phyloP scores from a whole-genome alignment of 35 echinoderm and acorn worm genomes.

The Anneissia japonica region DNA sequence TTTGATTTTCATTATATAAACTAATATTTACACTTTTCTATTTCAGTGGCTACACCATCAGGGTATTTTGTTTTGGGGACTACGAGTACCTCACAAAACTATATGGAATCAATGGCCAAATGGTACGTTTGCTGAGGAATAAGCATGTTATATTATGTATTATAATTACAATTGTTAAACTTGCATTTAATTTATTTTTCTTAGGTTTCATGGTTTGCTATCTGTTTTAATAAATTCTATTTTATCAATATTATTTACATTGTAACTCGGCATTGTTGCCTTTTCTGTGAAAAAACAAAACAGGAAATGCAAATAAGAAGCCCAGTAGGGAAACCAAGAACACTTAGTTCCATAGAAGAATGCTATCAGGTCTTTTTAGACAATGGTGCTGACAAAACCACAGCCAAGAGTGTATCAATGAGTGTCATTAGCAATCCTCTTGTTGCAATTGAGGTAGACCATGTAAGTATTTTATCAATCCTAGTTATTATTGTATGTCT shows the following conservation, averaged over 20 bases:
- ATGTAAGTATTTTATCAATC: slow-evolving; percentile 19
- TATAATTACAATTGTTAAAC: too few species aligned
- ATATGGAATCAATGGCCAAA: slow-evolving; percentile 20
- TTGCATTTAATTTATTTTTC: too few species aligned
- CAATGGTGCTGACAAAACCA: not conserved
- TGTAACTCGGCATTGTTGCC: slow-evolving; percentile 2
- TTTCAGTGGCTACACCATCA: not conserved
- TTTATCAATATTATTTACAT: too few species aligned
- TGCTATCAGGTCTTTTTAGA: not conserved
- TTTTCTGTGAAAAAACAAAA: slow-evolving; percentile 11
- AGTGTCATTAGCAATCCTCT: not conserved
- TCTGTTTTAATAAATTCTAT: too few species aligned
- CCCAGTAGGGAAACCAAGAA: not conserved
- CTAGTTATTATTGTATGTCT: too few species aligned
- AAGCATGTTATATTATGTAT: too few species aligned
- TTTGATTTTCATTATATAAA: too few species aligned
- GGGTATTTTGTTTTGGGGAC: slow-evolving; percentile 19
- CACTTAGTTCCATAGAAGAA: slow-evolving; percentile 4
- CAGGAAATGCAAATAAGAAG: not conserved
- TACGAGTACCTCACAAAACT: slow-evolving; percentile 10
- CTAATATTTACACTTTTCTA: too few species aligned
- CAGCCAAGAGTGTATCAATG: not conserved
- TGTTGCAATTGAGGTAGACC: not conserved
- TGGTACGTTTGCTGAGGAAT: too few species aligned
- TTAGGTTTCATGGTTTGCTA: too few species aligned